Percentiles rank a stretch among this genome's conserved stretches.
These are phyloP conservation scores for Drosophila nigromelanica DNA, from an alignment of 1,140 invertebrate species.

Conservation along the genomic window DNA sequence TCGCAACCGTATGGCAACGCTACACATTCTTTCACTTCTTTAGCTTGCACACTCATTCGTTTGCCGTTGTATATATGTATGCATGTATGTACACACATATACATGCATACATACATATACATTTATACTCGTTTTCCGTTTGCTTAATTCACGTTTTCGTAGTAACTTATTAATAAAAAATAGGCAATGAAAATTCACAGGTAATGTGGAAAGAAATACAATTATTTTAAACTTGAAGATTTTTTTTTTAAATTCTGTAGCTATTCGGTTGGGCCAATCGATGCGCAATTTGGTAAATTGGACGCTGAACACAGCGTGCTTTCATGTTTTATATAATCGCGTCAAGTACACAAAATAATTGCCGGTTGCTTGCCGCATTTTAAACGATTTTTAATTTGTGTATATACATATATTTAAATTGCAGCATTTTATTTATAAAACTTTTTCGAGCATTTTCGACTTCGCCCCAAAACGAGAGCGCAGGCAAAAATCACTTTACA, in stretches of 20 bases:
- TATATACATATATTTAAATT: constrained; percentile 36
- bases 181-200: constrained; percentile 12
- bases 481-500: constrained; percentile 80
- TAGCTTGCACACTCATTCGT: constrained; percentile 76
- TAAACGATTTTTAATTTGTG: constrained; percentile 31
- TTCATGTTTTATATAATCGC: constrained; percentile 73
- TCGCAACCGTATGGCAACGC: constrained; percentile 64
- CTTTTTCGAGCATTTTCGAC: constrained; percentile 79
- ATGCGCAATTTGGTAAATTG: constrained; percentile 73
- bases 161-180: constrained; percentile 64
- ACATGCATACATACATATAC: constrained; percentile 19
- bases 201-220: constrained; percentile 23
- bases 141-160: constrained; percentile 58
- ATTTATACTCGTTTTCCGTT: constrained; percentile 40
- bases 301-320: constrained; percentile 50
- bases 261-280: constrained; percentile 47
- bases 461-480: constrained; percentile 75
- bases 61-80: constrained; percentile 33
- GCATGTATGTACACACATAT: not conserved
- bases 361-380: constrained; percentile 32
- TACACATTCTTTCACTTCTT: constrained; percentile 75
- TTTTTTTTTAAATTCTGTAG: constrained; percentile 18
- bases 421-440: constrained; percentile 68
- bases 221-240: constrained; percentile 8
- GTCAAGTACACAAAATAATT: constrained; percentile 35